Base-by-base conservation (phyloP, 1,140 invertebrate genomes). In the Dufourea novaeangliae region DNA sequence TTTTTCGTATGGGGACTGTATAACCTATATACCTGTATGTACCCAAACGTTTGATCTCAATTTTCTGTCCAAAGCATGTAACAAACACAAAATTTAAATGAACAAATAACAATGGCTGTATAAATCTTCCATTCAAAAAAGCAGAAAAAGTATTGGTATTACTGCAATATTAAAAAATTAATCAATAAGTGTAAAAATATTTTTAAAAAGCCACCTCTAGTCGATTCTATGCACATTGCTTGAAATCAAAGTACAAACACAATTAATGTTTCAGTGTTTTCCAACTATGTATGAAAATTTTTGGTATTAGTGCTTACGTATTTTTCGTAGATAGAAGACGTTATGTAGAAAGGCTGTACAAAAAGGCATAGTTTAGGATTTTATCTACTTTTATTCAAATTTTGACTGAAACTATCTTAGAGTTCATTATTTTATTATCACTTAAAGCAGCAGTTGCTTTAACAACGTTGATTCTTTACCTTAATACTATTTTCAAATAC, bases 271-370 rank as follows among this genome's bases (percentile, higher is more conserved):
- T 52, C 1, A n/a, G 54, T 14, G 10, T 14, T 12, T 46, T 39
- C 17, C 22, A n/a, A 52, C 17, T 6, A 62, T 22, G 41, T 76
- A 80, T 34, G 34, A 67, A 66, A 32, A 54, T 69, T 39, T 46
- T 34, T 56, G 27, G 25, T 78, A 57, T 78, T 64, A 62, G 56
- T 90, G 89, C 88, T 91, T 91, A 90, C 90, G 83, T 91, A 92
- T 90, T 87, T 88, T 89, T 87, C 90, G 59, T 89, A 90, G 75
- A 87, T 83, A 73, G 88, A 88, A 85, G 88, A 84, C 54, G 86
- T 87, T 85, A 91, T 79, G 85, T 88, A 90, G 87, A 87, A 89
- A 83, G 88, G 87, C 90, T 90, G 89, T 78, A 82, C 71, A 61
- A 83, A 82, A 88, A 82, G 84, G 64, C 62, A 73, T 29, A 82